Evolutionary conservation across 2,888 invertebrate species (phyloP).

Genomic region (Tillus elongatus): DNA sequence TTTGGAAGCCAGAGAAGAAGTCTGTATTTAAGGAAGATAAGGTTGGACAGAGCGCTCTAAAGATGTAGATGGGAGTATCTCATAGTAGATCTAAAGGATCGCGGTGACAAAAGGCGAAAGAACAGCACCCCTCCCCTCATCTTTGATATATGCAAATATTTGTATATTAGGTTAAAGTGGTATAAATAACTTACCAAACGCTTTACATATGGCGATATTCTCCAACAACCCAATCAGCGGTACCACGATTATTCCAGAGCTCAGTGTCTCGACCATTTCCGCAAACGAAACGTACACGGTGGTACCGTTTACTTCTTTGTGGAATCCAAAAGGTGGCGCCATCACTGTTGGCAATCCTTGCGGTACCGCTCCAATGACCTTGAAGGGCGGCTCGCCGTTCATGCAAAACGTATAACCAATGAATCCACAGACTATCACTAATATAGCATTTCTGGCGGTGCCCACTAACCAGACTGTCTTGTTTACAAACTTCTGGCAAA

Average conservation of each 20-base stretch:
- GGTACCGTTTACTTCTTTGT: slow-evolving; percentile 46
- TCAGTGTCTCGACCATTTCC: slow-evolving; percentile 70
- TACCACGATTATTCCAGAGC: slow-evolving; percentile 76
- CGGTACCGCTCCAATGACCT: slow-evolving; percentile 65
- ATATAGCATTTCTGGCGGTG: slow-evolving; percentile 74
- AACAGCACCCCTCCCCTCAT: no score
- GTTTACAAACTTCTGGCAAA: no score
- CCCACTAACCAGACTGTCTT: slow-evolving; percentile 67
- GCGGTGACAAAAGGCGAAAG: no score
- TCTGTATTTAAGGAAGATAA: no score
- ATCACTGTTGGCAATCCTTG: slow-evolving; percentile 62
- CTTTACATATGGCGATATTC: slow-evolving; percentile 88
- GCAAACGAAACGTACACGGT: slow-evolving; percentile 44
- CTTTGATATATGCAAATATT: no score
- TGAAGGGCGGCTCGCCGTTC: slow-evolving; percentile 51
- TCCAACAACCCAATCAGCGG: slow-evolving; percentile 83
- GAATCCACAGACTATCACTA: slow-evolving; percentile 65
- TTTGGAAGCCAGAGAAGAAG: no score
- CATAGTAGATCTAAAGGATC: no score
- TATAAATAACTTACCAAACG: slow-evolving; percentile 76
- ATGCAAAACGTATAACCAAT: slow-evolving; percentile 57
- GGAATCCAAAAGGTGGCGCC: slow-evolving; percentile 59
- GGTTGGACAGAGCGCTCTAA: no score
- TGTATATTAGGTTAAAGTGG: no score
- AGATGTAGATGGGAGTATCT: no score